A percentile compares a stretch with the other conserved stretches of the same genome.
Evolutionary conservation across 1,140 invertebrate species (phyloP).

Genomic region (Coenobita brevimanus): DNA sequence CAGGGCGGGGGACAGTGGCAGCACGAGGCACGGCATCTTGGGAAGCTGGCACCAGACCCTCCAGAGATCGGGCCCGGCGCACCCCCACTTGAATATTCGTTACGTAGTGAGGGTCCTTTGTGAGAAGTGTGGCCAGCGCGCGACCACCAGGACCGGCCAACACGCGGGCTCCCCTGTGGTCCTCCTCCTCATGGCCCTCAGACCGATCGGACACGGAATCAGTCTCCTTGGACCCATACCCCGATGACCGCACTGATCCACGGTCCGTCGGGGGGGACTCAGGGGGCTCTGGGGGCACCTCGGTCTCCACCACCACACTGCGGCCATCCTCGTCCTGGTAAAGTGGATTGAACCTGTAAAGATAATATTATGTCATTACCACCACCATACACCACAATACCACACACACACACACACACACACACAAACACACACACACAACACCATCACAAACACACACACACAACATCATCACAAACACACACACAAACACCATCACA

Average conservation of each 20-base stretch:
- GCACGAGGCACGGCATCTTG: not conserved
- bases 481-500: too few relatives aligned
- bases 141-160: not conserved
- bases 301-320: not conserved
- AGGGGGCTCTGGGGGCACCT: not conserved
- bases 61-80: slow-evolving; percentile 40
- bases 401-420: too few relatives aligned
- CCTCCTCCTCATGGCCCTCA: slow-evolving; percentile 37
- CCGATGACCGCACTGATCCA: slow-evolving; percentile 57
- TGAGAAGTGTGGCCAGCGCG: not conserved
- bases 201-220: slow-evolving; percentile 58
- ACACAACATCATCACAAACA: too few relatives aligned
- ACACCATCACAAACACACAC: too few relatives aligned
- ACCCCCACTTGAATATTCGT: slow-evolving; percentile 24
- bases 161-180: not conserved
- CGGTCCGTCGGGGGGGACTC: slow-evolving; percentile 60
- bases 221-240: slow-evolving; percentile 63
- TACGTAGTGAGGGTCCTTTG: slow-evolving; percentile 41
- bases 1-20: slow-evolving; percentile 29
- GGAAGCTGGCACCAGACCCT: not conserved
- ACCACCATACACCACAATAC: too few relatives aligned
- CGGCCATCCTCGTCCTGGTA: slow-evolving; percentile 17
- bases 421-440: too few relatives aligned
- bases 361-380: too few relatives aligned
- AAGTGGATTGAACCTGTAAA: slow-evolving; percentile 35